These are phyloP conservation scores for Girardia tigrina DNA, from an alignment of 2,888 invertebrate genomes.

Conservation along the genomic window DNA sequence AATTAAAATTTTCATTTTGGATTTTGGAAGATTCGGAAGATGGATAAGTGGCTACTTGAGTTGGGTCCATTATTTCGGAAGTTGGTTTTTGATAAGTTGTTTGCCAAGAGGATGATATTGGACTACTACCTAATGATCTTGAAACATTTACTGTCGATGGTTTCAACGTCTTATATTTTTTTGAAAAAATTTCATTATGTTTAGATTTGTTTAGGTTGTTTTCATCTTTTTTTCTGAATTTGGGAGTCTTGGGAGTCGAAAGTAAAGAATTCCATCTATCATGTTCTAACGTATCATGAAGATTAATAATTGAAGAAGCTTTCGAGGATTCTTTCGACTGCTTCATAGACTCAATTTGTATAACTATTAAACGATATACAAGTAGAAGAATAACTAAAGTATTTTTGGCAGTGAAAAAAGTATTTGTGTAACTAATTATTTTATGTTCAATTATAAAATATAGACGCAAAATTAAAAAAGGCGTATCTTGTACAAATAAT, in stretches of 20 bases:
- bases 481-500: conserved; percentile 69
- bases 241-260: neutral
- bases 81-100: neutral
- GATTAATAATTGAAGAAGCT: neutral
- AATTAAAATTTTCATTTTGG: neutral
- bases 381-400: conserved; percentile 73
- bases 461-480: conserved; percentile 67
- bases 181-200: too few relatives aligned
- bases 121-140: neutral
- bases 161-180: too few relatives aligned
- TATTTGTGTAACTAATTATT: conserved; percentile 83
- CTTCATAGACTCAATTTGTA: conserved; percentile 38
- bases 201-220: too few relatives aligned
- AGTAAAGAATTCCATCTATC: neutral
- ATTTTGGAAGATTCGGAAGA: neutral
- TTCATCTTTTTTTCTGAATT: too few relatives aligned
- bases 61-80: neutral
- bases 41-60: neutral
- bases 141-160: too few relatives aligned
- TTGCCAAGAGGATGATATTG: neutral
- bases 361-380: conserved; percentile 61
- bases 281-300: neutral
- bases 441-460: conserved; percentile 72
- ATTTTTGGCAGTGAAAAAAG: conserved; percentile 85
- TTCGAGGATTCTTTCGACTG: neutral